Evolutionary conservation across 2,113 vertebrate species (phyloP).

Genomic region (Tylochromis polylepis): DNA sequence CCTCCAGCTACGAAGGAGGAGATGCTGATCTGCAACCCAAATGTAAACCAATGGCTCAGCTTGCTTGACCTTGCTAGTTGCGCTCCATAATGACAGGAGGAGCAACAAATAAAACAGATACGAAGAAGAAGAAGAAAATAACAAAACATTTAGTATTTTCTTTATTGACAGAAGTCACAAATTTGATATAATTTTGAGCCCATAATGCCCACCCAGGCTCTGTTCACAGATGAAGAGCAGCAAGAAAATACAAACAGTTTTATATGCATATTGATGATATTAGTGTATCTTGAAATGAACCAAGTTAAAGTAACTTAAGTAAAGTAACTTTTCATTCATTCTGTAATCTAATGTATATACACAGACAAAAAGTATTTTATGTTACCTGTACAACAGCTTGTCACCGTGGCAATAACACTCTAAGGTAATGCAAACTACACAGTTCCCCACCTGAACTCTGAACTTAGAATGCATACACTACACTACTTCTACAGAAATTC

Average conservation of each 20-base stretch:
- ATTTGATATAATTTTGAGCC: not conserved
- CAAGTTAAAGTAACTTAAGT: not conserved
- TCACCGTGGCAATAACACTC: not conserved
- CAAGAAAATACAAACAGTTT: not conserved
- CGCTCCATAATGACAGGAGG: not conserved
- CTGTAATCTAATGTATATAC: not conserved
- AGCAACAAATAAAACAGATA: not conserved
- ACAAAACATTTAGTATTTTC: not conserved
- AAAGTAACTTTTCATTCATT: not conserved
- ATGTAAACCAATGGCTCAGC: not conserved
- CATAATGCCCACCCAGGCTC: not conserved
- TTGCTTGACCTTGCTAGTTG: not conserved
- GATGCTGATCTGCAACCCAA: not conserved
- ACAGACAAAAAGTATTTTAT: not conserved
- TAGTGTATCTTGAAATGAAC: not conserved
- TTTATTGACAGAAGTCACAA: not conserved
- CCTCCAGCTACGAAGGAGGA: not conserved
- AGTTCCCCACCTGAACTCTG: not conserved
- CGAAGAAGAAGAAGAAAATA: not conserved
- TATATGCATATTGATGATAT: not conserved
- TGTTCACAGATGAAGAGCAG: not conserved
- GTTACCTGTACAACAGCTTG: not conserved
- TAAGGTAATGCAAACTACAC: not conserved
- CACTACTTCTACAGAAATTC: not conserved
- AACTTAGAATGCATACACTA: not conserved